These are phyloP conservation scores for Notodonta ziczac DNA, from an alignment of 2,888 invertebrate species.

Conservation along the genomic window DNA sequence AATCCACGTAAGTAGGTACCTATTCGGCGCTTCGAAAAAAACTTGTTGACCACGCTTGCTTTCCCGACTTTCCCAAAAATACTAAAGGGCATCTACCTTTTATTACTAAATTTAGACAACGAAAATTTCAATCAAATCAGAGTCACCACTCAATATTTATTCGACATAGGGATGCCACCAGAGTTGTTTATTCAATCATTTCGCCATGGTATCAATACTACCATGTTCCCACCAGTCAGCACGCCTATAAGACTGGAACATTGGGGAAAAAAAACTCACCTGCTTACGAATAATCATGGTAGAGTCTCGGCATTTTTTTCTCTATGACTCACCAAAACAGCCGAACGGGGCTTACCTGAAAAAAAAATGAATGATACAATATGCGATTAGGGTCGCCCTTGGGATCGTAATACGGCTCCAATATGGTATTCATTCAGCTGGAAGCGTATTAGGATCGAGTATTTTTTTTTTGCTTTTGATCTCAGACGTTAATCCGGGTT, in stretches of 20 bases:
- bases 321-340: conserved; percentile 32
- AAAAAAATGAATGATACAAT: conserved; percentile 30
- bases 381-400: conserved; percentile 21
- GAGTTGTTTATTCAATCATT: too few species aligned
- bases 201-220: too few species aligned
- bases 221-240: too few species aligned
- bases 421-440: conserved; percentile 21
- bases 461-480: not conserved
- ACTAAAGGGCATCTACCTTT: too few species aligned
- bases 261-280: conserved; percentile 10
- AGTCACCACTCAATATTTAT: too few species aligned
- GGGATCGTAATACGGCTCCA: conserved; percentile 16
- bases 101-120: too few species aligned
- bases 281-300: conserved; percentile 15
- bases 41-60: too few species aligned
- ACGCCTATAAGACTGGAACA: conserved; percentile 6
- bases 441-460: conserved; percentile 9
- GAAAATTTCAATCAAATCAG: too few species aligned
- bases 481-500: too few species aligned
- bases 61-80: too few species aligned
- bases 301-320: conserved; percentile 18
- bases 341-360: conserved; percentile 40
- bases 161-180: too few species aligned
- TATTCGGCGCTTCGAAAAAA: too few species aligned
- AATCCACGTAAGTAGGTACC: not conserved